A percentile compares a stretch with the other conserved stretches of the same genome.
phyloP scores from a whole-genome alignment of 2,113 vertebrate genomes.

The Epinephelus fuscoguttatus region DNA sequence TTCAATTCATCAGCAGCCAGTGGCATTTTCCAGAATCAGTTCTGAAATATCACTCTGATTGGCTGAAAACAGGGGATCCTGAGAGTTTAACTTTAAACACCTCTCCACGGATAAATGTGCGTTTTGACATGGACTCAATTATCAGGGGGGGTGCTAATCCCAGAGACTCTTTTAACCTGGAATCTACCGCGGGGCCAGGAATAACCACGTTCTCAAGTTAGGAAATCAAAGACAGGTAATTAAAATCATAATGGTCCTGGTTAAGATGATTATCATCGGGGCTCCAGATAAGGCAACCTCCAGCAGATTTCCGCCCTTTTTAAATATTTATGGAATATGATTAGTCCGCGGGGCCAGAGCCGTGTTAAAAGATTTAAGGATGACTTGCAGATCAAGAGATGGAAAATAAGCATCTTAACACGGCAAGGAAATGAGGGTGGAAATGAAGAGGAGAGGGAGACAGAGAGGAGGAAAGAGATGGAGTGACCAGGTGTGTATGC shows the following conservation, averaged over 20 bases:
- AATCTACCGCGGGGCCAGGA: constrained; percentile 63
- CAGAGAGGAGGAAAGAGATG: neutral
- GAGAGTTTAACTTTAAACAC: constrained; percentile 67
- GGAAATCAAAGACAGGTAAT: constrained; percentile 83
- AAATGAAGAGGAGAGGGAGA: constrained; percentile 46
- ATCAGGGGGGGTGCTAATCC: constrained; percentile 72
- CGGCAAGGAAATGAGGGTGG: constrained; percentile 43
- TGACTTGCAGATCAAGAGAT: constrained; percentile 76
- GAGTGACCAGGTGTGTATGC: constrained; percentile 54
- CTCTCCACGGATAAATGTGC: constrained; percentile 64
- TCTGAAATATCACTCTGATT: constrained; percentile 44
- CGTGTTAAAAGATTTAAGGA: constrained; percentile 79
- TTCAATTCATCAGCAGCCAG: constrained; percentile 15
- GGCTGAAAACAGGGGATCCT: constrained; percentile 45
- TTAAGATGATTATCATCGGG: constrained; percentile 83
- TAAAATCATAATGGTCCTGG: constrained; percentile 83
- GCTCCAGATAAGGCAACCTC: constrained; percentile 80
- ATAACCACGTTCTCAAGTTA: constrained; percentile 72
- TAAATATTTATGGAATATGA: constrained; percentile 82
- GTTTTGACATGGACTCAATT: constrained; percentile 77
- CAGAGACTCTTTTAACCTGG: constrained; percentile 73
- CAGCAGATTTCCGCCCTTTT: constrained; percentile 74
- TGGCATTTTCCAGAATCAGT: constrained; percentile 49
- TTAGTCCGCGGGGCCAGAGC: constrained; percentile 74
- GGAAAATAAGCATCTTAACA: constrained; percentile 76